These are phyloP conservation scores for Oryzias melastigma DNA, from an alignment of 2,113 vertebrate species.

Conservation along the genomic window DNA sequence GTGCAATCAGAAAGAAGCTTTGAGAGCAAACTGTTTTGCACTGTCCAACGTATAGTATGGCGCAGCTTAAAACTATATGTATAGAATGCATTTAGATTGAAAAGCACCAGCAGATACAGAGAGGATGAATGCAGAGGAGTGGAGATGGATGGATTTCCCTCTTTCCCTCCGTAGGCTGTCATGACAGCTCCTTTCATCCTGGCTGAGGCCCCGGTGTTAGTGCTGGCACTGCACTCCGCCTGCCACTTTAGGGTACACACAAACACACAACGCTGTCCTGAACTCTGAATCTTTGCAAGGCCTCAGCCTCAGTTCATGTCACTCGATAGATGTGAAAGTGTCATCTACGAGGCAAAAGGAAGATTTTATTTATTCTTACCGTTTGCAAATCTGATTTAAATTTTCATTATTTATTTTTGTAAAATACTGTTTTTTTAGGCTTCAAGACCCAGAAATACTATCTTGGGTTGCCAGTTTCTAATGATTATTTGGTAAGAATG, in stretches of 20 bases:
- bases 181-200: slow-evolving; percentile 80
- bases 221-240: slow-evolving; percentile 70
- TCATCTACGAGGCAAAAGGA: slow-evolving; percentile 37
- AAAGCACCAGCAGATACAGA: slow-evolving; percentile 37
- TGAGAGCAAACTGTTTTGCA: background rate
- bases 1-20: background rate
- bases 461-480: slow-evolving; percentile 66
- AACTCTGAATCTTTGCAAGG: slow-evolving; percentile 62
- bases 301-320: slow-evolving; percentile 74
- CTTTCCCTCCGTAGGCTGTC: slow-evolving; percentile 63
- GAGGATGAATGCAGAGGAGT: slow-evolving; percentile 59
- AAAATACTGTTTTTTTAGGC: background rate
- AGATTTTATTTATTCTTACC: background rate
- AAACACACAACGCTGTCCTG: slow-evolving; percentile 37
- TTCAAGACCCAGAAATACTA: slow-evolving; percentile 54
- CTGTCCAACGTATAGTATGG: slow-evolving; percentile 37
- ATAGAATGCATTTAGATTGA: slow-evolving; percentile 37
- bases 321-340: slow-evolving; percentile 70
- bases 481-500: slow-evolving; percentile 76
- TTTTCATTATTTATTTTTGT: background rate
- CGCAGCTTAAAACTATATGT: slow-evolving; percentile 14
- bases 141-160: slow-evolving; percentile 74
- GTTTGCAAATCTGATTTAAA: slow-evolving; percentile 10
- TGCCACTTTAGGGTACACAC: slow-evolving; percentile 61
- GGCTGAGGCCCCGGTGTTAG: slow-evolving; percentile 72